These are phyloP conservation scores for Paralichthys olivaceus DNA, from an alignment of 2,113 vertebrate species.

Conservation along the genomic window DNA sequence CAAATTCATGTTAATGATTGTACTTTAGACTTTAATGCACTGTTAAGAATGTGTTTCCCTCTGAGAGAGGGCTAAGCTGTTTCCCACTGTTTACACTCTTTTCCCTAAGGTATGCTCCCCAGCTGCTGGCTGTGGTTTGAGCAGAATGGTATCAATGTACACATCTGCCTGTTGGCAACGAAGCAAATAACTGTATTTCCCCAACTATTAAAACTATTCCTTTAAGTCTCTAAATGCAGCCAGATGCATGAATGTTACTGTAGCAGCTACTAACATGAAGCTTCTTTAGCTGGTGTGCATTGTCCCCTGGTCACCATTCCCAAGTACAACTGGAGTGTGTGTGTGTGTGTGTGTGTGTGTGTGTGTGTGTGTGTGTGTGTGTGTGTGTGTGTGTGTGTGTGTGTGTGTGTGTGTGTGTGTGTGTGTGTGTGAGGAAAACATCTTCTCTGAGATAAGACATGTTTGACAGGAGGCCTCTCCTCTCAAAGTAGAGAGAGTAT, in stretches of 20 bases:
- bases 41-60: no score
- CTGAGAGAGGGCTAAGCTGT: no score
- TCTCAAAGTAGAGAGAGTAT: slow-evolving; percentile 29
- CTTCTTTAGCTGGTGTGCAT: neutral
- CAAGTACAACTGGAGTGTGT: slow-evolving; percentile 23
- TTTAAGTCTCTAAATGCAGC: no score
- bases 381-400: neutral
- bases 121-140: neutral
- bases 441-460: slow-evolving; percentile 37
- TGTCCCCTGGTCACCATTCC: neutral
- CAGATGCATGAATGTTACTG: no score
- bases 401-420: no score
- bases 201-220: no score
- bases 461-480: slow-evolving; percentile 29
- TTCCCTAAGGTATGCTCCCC: neutral
- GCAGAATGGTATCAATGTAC: neutral
- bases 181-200: no score
- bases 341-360: neutral
- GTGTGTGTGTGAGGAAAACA: slow-evolving; percentile 27
- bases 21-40: no score
- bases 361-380: neutral
- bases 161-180: no score
- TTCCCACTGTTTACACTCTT: neutral
- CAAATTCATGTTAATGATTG: no score
- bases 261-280: neutral